phyloP scores from a whole-genome alignment of 2,113 vertebrate genomes.

The Poeciliopsis prolifica region DNA sequence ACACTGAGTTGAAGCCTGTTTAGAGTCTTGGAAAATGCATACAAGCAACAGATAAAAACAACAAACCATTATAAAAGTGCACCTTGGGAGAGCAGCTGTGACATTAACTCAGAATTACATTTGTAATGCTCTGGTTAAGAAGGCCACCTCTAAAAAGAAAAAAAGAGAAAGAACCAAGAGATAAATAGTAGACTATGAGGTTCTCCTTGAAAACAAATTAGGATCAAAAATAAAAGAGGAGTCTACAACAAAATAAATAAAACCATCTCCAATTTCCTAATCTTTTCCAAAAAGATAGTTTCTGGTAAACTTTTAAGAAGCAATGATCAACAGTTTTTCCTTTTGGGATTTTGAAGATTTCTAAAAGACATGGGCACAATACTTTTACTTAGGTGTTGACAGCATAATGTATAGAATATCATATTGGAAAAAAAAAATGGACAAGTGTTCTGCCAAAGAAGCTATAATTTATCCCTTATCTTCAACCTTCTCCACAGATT shows the following conservation, averaged over 20 bases:
- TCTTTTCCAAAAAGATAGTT: not conserved
- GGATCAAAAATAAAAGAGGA: not conserved
- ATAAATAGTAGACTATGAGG: too few relatives aligned
- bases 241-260: not conserved
- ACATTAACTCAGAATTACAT: not conserved
- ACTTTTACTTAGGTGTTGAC: too few relatives aligned
- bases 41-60: conserved; percentile 1
- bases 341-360: not conserved
- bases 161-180: not conserved
- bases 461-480: too few relatives aligned
- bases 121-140: too few relatives aligned
- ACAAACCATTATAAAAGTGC: not conserved
- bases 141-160: not conserved
- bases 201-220: not conserved
- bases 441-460: too few relatives aligned
- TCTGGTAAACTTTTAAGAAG: not conserved
- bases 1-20: not conserved
- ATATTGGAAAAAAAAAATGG: too few relatives aligned
- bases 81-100: not conserved
- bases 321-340: not conserved
- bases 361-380: not conserved
- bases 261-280: not conserved
- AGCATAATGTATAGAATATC: too few relatives aligned
- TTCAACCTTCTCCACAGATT: too few relatives aligned
- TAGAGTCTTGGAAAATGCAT: not conserved